Conservation (phyloP, 2,113 vertebrate species). For the Microcebus jonahi region DNA sequence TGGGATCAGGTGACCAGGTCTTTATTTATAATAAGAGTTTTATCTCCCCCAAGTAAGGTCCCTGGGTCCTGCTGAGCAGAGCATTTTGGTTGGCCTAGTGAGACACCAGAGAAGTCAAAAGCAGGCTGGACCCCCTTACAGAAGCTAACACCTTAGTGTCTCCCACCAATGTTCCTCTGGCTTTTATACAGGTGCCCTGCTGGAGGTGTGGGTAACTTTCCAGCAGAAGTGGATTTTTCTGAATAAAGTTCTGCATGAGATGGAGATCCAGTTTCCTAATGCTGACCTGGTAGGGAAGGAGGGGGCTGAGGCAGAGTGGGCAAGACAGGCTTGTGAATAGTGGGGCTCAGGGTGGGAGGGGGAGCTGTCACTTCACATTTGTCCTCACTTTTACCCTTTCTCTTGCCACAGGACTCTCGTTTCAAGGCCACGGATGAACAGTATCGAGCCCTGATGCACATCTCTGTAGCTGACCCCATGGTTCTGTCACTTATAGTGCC, state of each 20-base stretch:
- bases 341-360: not conserved
- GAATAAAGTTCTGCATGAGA: conserved; percentile 86
- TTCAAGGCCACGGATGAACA: conserved; percentile 86
- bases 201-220: conserved; percentile 87
- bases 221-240: conserved; percentile 90
- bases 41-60: not conserved
- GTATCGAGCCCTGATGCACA: conserved; percentile 85
- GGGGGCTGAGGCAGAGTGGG: not conserved
- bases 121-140: not conserved
- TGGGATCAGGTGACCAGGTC: not conserved
- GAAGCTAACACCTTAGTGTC: not conserved
- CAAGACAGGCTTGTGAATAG: not conserved
- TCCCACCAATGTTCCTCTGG: not conserved
- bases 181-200: conserved; percentile 74
- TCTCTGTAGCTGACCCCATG: conserved; percentile 80
- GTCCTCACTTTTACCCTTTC: not conserved
- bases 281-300: conserved; percentile 85
- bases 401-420: conserved; percentile 78
- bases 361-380: not conserved
- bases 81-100: not conserved
- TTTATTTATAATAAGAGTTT: conserved; percentile 20
- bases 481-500: conserved; percentile 84
- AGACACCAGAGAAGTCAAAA: not conserved
- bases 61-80: not conserved
- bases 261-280: conserved; percentile 78